Evolutionary conservation across 2,797 vertebrate species (phyloP).

Genomic region (Tadarida brasiliensis): DNA sequence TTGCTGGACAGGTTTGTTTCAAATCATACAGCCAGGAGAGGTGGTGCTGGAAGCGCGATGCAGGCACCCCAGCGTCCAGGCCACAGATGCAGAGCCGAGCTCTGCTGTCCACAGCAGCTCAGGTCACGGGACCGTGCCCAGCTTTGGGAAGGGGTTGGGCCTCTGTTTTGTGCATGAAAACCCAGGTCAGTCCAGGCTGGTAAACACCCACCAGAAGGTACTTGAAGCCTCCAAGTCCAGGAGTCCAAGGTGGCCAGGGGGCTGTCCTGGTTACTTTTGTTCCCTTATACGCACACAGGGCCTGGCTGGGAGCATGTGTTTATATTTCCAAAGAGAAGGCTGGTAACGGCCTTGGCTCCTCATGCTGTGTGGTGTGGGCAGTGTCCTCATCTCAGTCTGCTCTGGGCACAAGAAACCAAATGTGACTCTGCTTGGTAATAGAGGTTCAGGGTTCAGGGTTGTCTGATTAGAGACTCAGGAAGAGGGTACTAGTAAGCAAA

Average conservation of each 20-base stretch:
- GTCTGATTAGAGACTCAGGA: not conserved
- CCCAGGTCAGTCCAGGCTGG: not conserved
- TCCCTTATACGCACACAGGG: rapidly evolving
- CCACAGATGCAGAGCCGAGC: not conserved
- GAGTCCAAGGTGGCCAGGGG: not conserved
- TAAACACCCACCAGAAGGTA: not conserved
- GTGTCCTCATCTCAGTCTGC: not conserved
- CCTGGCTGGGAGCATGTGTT: not conserved
- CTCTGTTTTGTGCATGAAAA: not conserved
- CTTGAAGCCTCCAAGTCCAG: not conserved
- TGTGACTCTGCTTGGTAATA: not conserved
- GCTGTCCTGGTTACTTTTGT: not conserved
- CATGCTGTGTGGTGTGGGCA: not conserved
- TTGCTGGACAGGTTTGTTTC: not conserved
- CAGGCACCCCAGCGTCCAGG: not conserved
- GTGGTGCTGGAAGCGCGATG: not conserved
- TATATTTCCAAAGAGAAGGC: not conserved
- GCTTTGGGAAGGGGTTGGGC: slow-evolving; percentile 48
- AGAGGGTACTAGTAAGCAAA: not conserved
- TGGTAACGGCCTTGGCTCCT: not conserved
- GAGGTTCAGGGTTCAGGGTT: not conserved
- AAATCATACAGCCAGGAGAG: not conserved
- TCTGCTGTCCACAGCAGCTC: not conserved
- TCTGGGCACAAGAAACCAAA: not conserved
- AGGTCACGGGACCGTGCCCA: not conserved